phyloP scores from a whole-genome alignment of 2,888 invertebrate genomes.

The Troides oblongomaculatus region DNA sequence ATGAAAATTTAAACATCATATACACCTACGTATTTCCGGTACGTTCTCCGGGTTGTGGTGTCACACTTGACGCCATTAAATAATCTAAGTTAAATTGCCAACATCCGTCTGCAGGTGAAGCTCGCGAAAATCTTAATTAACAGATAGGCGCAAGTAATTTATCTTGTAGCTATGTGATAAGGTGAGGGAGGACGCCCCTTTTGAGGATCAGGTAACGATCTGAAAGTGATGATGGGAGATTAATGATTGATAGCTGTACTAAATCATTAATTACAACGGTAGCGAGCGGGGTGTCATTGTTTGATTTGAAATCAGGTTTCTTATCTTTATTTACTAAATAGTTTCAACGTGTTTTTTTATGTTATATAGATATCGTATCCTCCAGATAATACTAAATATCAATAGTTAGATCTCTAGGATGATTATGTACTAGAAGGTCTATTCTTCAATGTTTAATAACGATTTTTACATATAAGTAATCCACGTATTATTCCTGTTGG shows the following conservation, averaged over 20 bases:
- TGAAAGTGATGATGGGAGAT: constrained; percentile 52
- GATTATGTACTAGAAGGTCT: no score
- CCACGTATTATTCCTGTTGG: no score
- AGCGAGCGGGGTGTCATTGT: constrained; percentile 30
- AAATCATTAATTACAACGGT: constrained; percentile 40
- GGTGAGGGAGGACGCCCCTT: constrained; percentile 49
- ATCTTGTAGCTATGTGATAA: constrained; percentile 67
- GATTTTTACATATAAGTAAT: no score
- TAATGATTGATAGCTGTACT: constrained; percentile 53
- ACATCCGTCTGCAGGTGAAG: constrained; percentile 72
- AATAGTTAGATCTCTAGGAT: no score
- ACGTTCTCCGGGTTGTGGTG: constrained; percentile 22
- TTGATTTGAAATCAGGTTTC: constrained; percentile 17
- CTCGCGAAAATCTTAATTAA: constrained; percentile 79
- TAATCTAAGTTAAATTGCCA: constrained; percentile 69
- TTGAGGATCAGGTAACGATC: constrained; percentile 51
- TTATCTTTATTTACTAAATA: not conserved
- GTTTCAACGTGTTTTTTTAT: not conserved
- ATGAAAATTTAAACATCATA: not conserved
- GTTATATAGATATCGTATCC: not conserved
- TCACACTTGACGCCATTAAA: constrained; percentile 50
- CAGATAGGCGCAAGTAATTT: constrained; percentile 72
- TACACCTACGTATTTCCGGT: not conserved
- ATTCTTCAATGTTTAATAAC: no score
- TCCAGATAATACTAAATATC: no score